Evolutionary conservation across 2,888 invertebrate species (phyloP).

Genomic region (Laothoe populi): DNA sequence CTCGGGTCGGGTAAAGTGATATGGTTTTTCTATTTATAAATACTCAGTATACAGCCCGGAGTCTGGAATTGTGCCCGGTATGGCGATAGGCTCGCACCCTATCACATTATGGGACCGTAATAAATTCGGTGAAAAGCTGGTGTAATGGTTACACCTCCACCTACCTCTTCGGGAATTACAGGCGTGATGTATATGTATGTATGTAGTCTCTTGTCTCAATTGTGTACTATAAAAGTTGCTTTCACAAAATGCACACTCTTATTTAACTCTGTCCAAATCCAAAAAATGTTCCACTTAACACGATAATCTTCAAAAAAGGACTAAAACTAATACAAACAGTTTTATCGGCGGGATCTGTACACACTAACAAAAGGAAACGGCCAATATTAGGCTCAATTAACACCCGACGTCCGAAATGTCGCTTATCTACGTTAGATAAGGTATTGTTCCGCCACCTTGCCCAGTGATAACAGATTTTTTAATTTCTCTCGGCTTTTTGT

Average conservation of each 20-base stretch:
- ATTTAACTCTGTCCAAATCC: background rate
- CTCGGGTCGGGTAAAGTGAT: no score
- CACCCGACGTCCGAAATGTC: slow-evolving; percentile 53
- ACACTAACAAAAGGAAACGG: slow-evolving; percentile 46
- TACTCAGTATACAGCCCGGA: no score
- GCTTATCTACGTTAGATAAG: slow-evolving; percentile 63
- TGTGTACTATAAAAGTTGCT: no score
- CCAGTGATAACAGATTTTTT: slow-evolving; percentile 55
- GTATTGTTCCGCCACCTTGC: slow-evolving; percentile 63
- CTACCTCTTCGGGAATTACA: no score
- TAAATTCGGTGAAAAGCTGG: no score
- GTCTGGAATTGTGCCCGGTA: no score
- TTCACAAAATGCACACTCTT: background rate
- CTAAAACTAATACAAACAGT: slow-evolving; percentile 37
- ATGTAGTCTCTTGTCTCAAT: no score
- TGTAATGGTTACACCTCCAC: no score
- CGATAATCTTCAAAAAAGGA: background rate
- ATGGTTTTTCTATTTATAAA: no score
- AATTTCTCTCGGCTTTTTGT: slow-evolving; percentile 50
- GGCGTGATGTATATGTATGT: no score
- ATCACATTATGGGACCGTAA: no score
- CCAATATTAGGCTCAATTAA: slow-evolving; percentile 68
- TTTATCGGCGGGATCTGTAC: slow-evolving; percentile 50
- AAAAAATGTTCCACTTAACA: background rate
- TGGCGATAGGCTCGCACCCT: no score